These are phyloP conservation scores for Leucoraja erinaceus DNA, from an alignment of 2,113 vertebrate genomes.

Conservation along the genomic window DNA sequence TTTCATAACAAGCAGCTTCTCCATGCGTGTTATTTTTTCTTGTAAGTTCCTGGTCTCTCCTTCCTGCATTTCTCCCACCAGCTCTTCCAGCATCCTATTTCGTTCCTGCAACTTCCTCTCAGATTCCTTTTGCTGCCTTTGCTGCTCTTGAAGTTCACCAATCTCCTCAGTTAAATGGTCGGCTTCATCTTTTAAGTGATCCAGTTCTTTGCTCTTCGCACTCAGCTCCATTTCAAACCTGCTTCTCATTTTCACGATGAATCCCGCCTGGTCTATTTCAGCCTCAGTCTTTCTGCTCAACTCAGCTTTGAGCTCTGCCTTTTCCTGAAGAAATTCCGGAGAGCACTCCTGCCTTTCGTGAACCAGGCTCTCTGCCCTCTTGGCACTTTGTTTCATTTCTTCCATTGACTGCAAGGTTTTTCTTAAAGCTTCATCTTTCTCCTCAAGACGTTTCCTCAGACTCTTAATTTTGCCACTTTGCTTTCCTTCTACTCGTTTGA, in stretches of 20 bases:
- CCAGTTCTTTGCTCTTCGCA: conserved; percentile 22
- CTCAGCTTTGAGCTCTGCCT: background rate
- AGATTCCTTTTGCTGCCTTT: background rate
- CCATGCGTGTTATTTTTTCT: conserved; percentile 40
- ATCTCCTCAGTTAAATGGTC: conserved; percentile 16
- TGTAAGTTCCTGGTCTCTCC: background rate
- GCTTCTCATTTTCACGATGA: conserved; percentile 29
- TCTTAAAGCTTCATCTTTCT: conserved; percentile 32
- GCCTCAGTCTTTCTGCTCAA: background rate
- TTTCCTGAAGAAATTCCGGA: background rate
- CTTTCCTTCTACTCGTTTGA: background rate
- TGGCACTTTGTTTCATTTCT: background rate
- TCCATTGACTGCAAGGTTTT: background rate
- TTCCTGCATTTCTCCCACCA: background rate
- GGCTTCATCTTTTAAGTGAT: background rate
- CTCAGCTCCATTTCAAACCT: conserved; percentile 33
- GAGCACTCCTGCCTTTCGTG: background rate
- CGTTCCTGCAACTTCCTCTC: conserved; percentile 30
- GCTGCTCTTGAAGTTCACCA: background rate
- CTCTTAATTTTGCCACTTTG: conserved; percentile 17
- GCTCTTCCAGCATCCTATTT: conserved; percentile 28
- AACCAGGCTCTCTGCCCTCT: background rate
- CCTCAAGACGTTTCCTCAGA: conserved; percentile 5
- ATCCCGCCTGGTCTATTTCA: conserved; percentile 22
- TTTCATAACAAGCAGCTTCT: conserved; percentile 39